Conservation (phyloP, 2,888 invertebrate species). For the Drosophila picticornis region DNA sequence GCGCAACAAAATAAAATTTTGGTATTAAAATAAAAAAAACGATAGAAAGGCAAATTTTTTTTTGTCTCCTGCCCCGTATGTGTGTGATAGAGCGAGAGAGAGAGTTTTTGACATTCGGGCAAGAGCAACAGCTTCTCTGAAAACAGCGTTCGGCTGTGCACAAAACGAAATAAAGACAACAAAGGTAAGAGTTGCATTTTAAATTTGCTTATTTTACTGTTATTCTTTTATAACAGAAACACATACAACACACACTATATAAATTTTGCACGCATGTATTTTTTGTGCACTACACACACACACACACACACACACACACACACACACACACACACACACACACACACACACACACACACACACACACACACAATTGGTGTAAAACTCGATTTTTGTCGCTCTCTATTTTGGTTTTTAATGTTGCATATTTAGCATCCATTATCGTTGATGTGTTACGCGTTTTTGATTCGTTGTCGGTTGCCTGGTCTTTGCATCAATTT, state of each 20-base stretch:
- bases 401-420: conserved; percentile 59
- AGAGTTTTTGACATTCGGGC: conserved; percentile 24
- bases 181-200: conserved; percentile 67
- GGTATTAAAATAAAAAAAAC: conserved; percentile 6
- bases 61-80: conserved; percentile 35
- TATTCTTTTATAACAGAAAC: conserved; percentile 27
- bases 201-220: conserved; percentile 33
- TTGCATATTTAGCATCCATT: conserved; percentile 28
- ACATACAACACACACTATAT: conserved; percentile 20
- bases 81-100: conserved; percentile 22
- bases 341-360: background rate
- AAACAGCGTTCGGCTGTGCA: conserved; percentile 10
- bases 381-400: conserved; percentile 31
- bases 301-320: background rate
- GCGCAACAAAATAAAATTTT: conserved; percentile 25
- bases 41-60: conserved; percentile 14
- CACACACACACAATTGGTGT: background rate
- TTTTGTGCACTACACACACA: background rate
- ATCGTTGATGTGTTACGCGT: conserved; percentile 47
- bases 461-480: conserved; percentile 27
- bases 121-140: conserved; percentile 37
- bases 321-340: background rate
- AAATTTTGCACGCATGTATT: conserved; percentile 31
- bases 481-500: conserved; percentile 42
- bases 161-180: conserved; percentile 30